A percentile compares a stretch with the other conserved stretches of the same genome.
Evolutionary conservation across 2,113 vertebrate genomes (phyloP).

Genomic region (Tapirus terrestris): DNA sequence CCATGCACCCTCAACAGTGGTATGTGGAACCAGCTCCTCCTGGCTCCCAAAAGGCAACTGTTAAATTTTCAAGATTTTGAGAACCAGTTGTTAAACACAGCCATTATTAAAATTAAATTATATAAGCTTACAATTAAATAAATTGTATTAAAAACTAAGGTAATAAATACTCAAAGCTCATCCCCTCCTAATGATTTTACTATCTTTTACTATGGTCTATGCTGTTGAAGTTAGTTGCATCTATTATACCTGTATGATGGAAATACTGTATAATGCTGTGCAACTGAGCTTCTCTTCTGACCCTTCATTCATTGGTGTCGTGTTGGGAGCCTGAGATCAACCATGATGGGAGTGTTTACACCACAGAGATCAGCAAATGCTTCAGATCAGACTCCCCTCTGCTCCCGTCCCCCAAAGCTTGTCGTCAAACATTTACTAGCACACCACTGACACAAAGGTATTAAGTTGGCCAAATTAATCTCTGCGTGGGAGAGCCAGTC

Average conservation of each 20-base stretch:
- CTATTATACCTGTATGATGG: not conserved
- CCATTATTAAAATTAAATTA: not conserved
- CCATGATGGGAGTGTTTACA: not conserved
- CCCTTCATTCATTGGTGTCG: not conserved
- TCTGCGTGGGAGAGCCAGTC: not conserved
- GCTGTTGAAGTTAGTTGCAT: not conserved
- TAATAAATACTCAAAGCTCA: not conserved
- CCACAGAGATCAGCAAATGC: not conserved
- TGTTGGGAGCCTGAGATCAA: not conserved
- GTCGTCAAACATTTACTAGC: not conserved
- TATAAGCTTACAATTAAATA: not conserved
- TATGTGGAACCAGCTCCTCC: not conserved
- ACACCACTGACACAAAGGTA: not conserved
- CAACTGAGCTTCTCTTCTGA: not conserved
- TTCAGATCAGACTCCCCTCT: not conserved
- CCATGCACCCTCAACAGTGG: not conserved
- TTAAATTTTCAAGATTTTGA: conserved; percentile 19
- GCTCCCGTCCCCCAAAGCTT: not conserved
- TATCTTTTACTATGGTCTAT: not conserved
- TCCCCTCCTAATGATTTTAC: not conserved
- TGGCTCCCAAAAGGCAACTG: not conserved
- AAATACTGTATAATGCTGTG: not conserved
- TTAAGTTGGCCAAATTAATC: not conserved
- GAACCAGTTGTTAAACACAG: not conserved
- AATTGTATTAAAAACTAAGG: not conserved